phyloP scores from a whole-genome alignment of 2,888 invertebrate genomes.

The Leptopilina drosophilae region DNA sequence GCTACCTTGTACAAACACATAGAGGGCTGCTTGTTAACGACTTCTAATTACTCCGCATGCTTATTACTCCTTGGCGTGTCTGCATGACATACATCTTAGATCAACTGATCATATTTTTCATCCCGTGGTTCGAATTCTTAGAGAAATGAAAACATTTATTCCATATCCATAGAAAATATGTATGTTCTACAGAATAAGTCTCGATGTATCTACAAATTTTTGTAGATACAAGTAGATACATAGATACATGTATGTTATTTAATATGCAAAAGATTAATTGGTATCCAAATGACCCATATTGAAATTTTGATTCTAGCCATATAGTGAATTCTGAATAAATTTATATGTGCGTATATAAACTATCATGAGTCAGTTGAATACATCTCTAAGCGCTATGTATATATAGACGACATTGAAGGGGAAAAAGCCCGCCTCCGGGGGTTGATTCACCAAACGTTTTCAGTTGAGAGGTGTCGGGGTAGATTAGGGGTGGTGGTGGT shows the following conservation, averaged over 20 bases:
- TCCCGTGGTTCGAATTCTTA: neutral
- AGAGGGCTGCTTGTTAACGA: constrained; percentile 37
- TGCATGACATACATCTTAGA: constrained; percentile 30
- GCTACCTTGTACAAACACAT: constrained; percentile 30
- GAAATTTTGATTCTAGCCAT: too few relatives aligned
- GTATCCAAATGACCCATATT: too few relatives aligned
- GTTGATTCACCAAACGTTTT: constrained; percentile 73
- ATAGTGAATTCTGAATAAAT: too few relatives aligned
- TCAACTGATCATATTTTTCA: constrained; percentile 6
- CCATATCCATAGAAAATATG: too few relatives aligned
- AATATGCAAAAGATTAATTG: too few relatives aligned
- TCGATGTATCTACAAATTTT: too few relatives aligned
- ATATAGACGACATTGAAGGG: constrained; percentile 1
- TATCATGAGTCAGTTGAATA: neutral
- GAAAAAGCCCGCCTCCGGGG: constrained; percentile 25
- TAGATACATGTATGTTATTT: too few relatives aligned
- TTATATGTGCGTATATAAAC: neutral
- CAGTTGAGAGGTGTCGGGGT: constrained; percentile 51
- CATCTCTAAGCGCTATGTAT: neutral
- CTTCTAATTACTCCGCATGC: constrained; percentile 34
- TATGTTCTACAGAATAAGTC: too few relatives aligned
- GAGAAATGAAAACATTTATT: too few relatives aligned
- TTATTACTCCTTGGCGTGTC: constrained; percentile 32
- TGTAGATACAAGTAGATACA: too few relatives aligned
- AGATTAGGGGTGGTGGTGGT: constrained; percentile 47